A percentile compares a stretch with the other conserved stretches of the same genome.
Conservation (phyloP, 2,888 invertebrate genomes). For the Drosophila sordidula region DNA sequence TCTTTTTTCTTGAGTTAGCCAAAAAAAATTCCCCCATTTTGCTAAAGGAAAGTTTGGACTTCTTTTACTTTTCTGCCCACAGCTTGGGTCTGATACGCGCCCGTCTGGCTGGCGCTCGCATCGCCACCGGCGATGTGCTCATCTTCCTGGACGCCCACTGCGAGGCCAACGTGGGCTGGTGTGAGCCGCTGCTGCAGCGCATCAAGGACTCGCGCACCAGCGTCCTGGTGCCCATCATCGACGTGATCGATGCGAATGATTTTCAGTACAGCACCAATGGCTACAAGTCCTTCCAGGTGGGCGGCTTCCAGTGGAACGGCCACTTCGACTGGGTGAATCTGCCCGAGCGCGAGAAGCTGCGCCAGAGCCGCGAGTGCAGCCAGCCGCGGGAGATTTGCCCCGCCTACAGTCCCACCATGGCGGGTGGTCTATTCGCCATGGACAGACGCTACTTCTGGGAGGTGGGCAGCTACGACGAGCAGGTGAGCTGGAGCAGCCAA, state of each 20-base stretch:
- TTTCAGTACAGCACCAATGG: constrained; percentile 85
- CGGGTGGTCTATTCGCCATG: constrained; percentile 98
- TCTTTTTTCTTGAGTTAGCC: constrained; percentile 21
- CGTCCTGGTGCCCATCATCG: constrained; percentile 97
- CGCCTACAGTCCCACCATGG: constrained; percentile 96
- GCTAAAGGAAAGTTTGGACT: constrained; percentile 68
- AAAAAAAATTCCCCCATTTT: constrained; percentile 32
- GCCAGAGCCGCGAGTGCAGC: constrained; percentile 81
- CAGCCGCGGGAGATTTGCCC: constrained; percentile 83
- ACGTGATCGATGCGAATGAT: constrained; percentile 91
- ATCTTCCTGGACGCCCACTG: constrained; percentile 97
- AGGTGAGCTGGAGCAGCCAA: constrained; percentile 55
- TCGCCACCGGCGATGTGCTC: constrained; percentile 91
- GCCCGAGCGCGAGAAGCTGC: constrained; percentile 82
- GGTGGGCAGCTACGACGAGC: constrained; percentile 96
- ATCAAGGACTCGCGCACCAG: constrained; percentile 92
- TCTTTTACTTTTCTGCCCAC: constrained; percentile 35
- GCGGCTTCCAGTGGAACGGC: constrained; percentile 90
- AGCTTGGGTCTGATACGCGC: constrained; percentile 96
- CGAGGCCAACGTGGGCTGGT: constrained; percentile 92
- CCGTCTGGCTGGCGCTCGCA: constrained; percentile 93
- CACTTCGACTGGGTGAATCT: constrained; percentile 95
- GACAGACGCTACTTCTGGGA: constrained; percentile 97
- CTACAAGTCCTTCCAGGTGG: constrained; percentile 85
- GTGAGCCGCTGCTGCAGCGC: constrained; percentile 94